These are phyloP conservation scores for Sorex fumeus DNA, from an alignment of 2,113 vertebrate species.

Conservation along the genomic window DNA sequence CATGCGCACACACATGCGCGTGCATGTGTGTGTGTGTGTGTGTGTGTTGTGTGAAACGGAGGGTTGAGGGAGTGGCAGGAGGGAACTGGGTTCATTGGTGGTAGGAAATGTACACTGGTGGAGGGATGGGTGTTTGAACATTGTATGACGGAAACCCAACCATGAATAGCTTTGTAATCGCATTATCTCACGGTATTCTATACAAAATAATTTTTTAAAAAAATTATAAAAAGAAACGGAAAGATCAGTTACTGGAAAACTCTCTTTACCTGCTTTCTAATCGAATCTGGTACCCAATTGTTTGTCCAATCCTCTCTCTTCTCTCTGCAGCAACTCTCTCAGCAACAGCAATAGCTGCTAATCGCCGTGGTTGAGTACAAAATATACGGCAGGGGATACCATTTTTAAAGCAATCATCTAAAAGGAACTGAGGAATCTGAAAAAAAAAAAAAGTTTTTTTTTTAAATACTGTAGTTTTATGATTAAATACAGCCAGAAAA, in stretches of 20 bases:
- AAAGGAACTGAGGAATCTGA: constrained; percentile 97
- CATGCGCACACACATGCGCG: too few relatives aligned
- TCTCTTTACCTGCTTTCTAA: constrained; percentile 95
- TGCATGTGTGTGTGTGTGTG: too few relatives aligned
- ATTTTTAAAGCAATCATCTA: constrained; percentile 93
- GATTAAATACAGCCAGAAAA: constrained; percentile 39
- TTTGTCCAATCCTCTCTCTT: constrained; percentile 95
- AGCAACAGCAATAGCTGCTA: constrained; percentile 95
- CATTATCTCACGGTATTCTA: too few relatives aligned
- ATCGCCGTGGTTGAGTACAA: constrained; percentile 96
- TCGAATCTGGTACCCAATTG: constrained; percentile 96
- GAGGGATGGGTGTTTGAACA: too few relatives aligned
- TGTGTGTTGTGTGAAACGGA: too few relatives aligned
- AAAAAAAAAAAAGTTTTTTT: constrained; percentile 78
- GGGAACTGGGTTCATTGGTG: too few relatives aligned
- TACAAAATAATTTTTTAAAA: too few relatives aligned
- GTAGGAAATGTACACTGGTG: too few relatives aligned
- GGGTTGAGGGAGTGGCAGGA: too few relatives aligned
- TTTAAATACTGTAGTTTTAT: constrained; percentile 10
- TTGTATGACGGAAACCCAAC: too few relatives aligned
- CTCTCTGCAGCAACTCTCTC: constrained; percentile 97
- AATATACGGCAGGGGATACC: constrained; percentile 95
- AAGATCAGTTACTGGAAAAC: not conserved
- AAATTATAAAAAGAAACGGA: not conserved
- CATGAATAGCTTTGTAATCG: too few relatives aligned